A percentile compares a stretch with the other conserved stretches of the same genome.
phyloP scores from a whole-genome alignment of 2,797 vertebrate species.

The Chlorospingus semifuscus region DNA sequence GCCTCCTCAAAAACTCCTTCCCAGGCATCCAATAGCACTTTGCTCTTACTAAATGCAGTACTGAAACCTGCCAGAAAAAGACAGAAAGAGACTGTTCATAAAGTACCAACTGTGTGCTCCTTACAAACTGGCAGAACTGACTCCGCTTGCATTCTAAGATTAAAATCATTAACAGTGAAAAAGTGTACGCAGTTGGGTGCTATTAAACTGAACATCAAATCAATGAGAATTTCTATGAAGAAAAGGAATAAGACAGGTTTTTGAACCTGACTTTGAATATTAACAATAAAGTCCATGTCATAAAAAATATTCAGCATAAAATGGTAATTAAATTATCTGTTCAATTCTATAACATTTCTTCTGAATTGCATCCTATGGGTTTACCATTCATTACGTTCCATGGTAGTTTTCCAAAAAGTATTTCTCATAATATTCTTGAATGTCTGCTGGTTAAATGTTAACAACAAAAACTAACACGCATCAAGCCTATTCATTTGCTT shows the following conservation, averaged over 20 bases:
- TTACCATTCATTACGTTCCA: neutral
- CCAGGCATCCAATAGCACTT: slow-evolving; percentile 64
- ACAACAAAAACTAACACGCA: neutral
- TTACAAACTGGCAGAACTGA: slow-evolving; percentile 12
- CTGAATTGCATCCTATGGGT: neutral
- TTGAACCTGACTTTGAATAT: slow-evolving; percentile 10
- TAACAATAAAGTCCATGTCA: neutral
- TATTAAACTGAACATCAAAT: neutral
- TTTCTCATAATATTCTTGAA: neutral
- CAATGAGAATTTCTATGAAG: neutral
- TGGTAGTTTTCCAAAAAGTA: neutral
- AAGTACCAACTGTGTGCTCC: slow-evolving; percentile 35
- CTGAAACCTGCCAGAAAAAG: slow-evolving; percentile 60
- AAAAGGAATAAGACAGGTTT: neutral
- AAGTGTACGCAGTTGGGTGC: neutral
- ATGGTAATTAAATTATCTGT: neutral
- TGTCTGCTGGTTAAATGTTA: neutral
- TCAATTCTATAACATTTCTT: neutral
- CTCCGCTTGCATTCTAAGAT: neutral
- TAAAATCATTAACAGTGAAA: neutral
- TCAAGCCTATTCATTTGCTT: neutral
- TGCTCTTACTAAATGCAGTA: slow-evolving; percentile 48
- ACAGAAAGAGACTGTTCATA: slow-evolving; percentile 61
- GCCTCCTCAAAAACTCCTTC: slow-evolving; percentile 51
- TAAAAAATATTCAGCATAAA: neutral